Base-by-base conservation (phyloP, 2,888 invertebrate genomes). In the Cephalotes varians region DNA sequence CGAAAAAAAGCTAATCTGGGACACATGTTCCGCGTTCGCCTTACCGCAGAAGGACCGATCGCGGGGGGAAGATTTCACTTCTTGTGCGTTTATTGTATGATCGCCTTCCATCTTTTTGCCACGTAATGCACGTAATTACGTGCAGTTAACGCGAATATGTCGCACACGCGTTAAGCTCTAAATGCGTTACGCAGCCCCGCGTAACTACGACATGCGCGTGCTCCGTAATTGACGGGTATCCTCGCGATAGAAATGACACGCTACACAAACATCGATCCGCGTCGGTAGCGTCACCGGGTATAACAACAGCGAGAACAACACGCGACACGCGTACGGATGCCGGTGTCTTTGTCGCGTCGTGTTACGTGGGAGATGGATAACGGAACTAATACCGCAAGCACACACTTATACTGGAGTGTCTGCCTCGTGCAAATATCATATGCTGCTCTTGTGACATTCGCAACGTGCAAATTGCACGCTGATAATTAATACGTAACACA, bases 151-250 rank as follows among this genome's bases (percentile, higher is more conserved):
- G 12, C 7, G 49, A 64, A 15, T 37, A 44, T 62, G 31, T 44
- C 56, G 49, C 28, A 62, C 73, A 34, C 56, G n/a, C 51, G 67
- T 44, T 37, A 62, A 37, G 25, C n/a, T 64, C 0, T 15, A 40
- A 40, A 40, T 15, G 40, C 25, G 40, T 40, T 64, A 64, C 37
- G 60, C 37, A 34, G 34, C 21, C 37, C 18, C n/a, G 60, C 58
- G n/a, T 31, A 49, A 34, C 58, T 9, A 31, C 9, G 58, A 58
- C 18, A 34, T 10, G 37, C 62, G 62, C 67, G 67, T 44, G 76
- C 37, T 40, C 58, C 69, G 44, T 83, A 88, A 86, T 88, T 82
- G 86, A 77, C 79, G 67, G 58, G 51, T 64, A 47, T 76, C 64
- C 81, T 62, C 56, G 58, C 49, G 34, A 69, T 34, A 34, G 69